Base-by-base conservation (phyloP, 1,140 invertebrate genomes). In the Parasteatoda tepidariorum region DNA sequence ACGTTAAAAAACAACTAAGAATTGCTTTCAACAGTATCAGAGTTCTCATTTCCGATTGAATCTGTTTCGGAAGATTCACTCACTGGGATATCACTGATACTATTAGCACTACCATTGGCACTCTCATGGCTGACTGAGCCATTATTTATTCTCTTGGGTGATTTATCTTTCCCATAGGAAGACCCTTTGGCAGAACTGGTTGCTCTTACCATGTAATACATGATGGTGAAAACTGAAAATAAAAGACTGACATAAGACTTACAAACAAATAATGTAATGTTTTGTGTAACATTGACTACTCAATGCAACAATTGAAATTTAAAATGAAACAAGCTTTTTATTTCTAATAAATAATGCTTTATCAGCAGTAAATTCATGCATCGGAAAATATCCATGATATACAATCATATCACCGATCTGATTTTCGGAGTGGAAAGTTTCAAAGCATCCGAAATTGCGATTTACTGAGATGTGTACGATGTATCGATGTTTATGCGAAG, bases 141-240 rank as follows among this genome's bases (percentile, higher is more conserved):
- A 74, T 83, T 83, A 9, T 70, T 68, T 0, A 54, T 28, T 55
- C 74, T 61, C 15, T 28, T 55, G n/a, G 67, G 33, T 26, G 79
- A 57, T 82, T 70, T 71, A 26, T 61, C 55, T 38, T 81, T 81
- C 15, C 95, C 95, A 88, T 96, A 95, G n/a, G 92, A 93, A 15
- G 95, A 96, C 57, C 92, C 92, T 88, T 95, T 94, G 86, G 93
- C 94, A 84, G 96, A 95, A 88, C 95, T 93, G 0, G 95, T 94
- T 91, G 94, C 93, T 85, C 93, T 93, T 84, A 96, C 94, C 62
- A 93, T 92, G 89, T 94, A 93, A 85, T 93, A 92, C 89, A 96
- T 92, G 13, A 95, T 89, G 73, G 93, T 88, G 87, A 93, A 95
- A 90, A 95, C 94, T 96, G 91, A 59, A 94, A 93, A 85, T 85